phyloP scores from a whole-genome alignment of 2,888 invertebrate genomes.

The Drosophila melanosoma region DNA sequence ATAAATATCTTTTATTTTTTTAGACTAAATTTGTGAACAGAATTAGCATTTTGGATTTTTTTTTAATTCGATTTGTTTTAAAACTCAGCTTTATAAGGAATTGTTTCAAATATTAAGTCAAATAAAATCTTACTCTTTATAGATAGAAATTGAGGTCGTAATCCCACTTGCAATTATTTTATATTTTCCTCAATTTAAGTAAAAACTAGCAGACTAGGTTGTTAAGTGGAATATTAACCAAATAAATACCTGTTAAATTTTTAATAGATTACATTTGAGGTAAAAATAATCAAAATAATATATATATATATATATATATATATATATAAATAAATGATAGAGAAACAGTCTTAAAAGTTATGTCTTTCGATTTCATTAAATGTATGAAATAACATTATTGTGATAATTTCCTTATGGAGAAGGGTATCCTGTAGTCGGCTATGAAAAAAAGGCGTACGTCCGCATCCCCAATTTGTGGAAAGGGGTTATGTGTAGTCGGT shows the following conservation, averaged over 20 bases:
- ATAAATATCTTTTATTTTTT: neutral
- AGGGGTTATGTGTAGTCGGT: neutral
- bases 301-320: neutral
- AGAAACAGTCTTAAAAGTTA: neutral
- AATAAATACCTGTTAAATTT: neutral
- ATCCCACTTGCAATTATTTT: too few species aligned
- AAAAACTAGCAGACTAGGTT: neutral
- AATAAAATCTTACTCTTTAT: too few species aligned
- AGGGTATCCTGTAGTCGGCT: neutral
- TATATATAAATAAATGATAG: neutral
- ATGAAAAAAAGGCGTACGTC: neutral
- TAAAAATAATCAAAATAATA: neutral
- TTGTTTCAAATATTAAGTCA: too few species aligned
- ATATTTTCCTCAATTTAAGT: too few species aligned
- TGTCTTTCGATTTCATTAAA: neutral
- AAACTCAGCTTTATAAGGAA: too few species aligned
- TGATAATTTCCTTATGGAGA: neutral
- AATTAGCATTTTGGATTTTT: too few species aligned
- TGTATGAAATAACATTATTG: neutral
- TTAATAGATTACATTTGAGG: neutral
- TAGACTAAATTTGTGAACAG: neutral
- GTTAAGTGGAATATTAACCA: neutral
- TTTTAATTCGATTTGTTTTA: too few species aligned
- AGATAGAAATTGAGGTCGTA: too few species aligned
- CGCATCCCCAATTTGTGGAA: conserved; percentile 1